Base-by-base conservation (phyloP, 2,888 invertebrate species). In the Serrognathus titanus region DNA sequence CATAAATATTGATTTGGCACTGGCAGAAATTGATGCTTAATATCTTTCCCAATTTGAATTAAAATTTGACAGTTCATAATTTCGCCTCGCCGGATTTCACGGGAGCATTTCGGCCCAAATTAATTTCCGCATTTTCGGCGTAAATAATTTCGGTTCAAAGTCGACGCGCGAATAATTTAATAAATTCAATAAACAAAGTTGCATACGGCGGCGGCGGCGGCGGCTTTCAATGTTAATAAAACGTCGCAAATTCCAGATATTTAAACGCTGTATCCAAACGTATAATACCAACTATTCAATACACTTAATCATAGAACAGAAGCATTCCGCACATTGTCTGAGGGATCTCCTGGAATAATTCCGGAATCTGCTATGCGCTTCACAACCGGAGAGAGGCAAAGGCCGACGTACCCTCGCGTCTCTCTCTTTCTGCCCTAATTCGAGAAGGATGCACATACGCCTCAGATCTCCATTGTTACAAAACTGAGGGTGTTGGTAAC, bases 221-320 rank as follows among this genome's bases (percentile, higher is more conserved):
- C 43, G 13, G 10, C 43, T 13, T 11, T 43, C 16, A 45, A 54
- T 48, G 40, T 40, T 43, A 55, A 49, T 55, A 55, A 55, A 55
- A 55, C 49, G 54, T 38, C 48, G 24, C 54, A 49, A 48, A 55
- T 55, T 55, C 54, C 54, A 55, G 54, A 55, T 55, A 55, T 55
- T 55, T 55, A 55, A 55, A 55, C 54, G 37, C 45, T 49, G 50
- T 50, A 55, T 45, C 50, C 48, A 45, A 41, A 55, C 51, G 41
- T 52, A 56, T 48, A 51, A 53, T 56, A 54, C 51, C 57, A 51
- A 58, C 55, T 59, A 59, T 63, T 58, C 59, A 54, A 58, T 61
- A 59, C 61, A 61, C 61, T 63, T 63, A 63, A 63, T 63, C 63
- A 63, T 59, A 53, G 54, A 48, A 61, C 63, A 63, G 58, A 58